phyloP scores from a whole-genome alignment of 2,888 invertebrate genomes.

The Pyrgus malvae region DNA sequence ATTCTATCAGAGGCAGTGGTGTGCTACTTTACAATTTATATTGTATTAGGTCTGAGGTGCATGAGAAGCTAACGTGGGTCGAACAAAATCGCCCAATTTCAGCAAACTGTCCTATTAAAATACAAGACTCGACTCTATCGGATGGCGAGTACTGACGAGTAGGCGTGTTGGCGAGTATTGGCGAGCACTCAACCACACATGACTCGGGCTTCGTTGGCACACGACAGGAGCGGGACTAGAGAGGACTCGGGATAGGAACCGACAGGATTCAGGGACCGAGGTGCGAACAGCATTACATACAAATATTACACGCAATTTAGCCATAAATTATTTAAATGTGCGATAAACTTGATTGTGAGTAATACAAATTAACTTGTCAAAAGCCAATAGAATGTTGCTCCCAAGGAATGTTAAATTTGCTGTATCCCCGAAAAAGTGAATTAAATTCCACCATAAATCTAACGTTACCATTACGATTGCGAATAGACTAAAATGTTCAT shows the following conservation, averaged over 20 bases:
- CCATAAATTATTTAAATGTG: slow-evolving; percentile 37
- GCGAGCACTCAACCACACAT: slow-evolving; percentile 51
- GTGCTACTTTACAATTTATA: slow-evolving; percentile 43
- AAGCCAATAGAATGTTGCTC: slow-evolving; percentile 58
- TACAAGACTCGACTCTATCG: no score
- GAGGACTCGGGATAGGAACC: slow-evolving; percentile 70
- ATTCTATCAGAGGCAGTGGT: slow-evolving; percentile 47
- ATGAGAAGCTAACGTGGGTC: slow-evolving; percentile 11
- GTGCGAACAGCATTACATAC: slow-evolving; percentile 42
- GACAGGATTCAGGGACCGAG: slow-evolving; percentile 55
- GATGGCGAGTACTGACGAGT: background rate
- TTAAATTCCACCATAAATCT: slow-evolving; percentile 54
- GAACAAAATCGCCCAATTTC: slow-evolving; percentile 4
- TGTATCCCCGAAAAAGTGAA: slow-evolving; percentile 64
- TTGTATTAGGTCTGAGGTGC: slow-evolving; percentile 17
- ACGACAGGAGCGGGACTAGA: slow-evolving; percentile 75
- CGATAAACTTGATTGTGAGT: slow-evolving; percentile 12
- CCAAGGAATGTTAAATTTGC: slow-evolving; percentile 73
- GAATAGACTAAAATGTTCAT: slow-evolving; percentile 58
- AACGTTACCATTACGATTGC: slow-evolving; percentile 58
- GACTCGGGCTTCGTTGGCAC: slow-evolving; percentile 74
- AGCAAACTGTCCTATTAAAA: no score
- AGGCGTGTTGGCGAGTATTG: background rate
- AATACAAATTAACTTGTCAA: slow-evolving; percentile 38
- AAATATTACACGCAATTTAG: slow-evolving; percentile 45